These are phyloP conservation scores for Tenthredo livida DNA, from an alignment of 2,888 invertebrate genomes.

Conservation along the genomic window DNA sequence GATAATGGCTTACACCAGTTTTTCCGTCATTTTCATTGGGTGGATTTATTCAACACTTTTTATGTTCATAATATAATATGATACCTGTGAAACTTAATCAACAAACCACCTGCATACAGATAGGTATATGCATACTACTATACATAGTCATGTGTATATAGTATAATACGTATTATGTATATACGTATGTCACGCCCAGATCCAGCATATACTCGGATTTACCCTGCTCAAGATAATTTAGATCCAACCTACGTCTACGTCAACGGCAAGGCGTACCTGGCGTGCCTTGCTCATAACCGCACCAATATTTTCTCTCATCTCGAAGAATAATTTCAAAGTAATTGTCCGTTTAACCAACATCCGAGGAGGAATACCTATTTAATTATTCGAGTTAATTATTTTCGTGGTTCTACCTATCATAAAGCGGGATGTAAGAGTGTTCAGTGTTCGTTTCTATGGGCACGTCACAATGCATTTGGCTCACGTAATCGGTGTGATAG, in stretches of 20 bases:
- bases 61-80: not conserved
- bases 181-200: not conserved
- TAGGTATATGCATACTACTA: too few species aligned
- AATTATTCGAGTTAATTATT: not conserved
- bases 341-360: not conserved
- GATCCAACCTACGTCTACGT: conserved; percentile 27
- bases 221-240: conserved; percentile 49
- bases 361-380: not conserved
- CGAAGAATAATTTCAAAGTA: not conserved
- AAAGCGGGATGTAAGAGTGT: not conserved
- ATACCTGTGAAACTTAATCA: not conserved
- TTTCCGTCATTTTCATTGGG: not conserved
- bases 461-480: not conserved
- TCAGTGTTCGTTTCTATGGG: not conserved
- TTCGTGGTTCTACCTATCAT: not conserved
- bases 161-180: not conserved
- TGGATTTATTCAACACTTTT: not conserved
- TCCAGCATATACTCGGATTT: conserved; percentile 15
- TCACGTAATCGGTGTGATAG: not conserved
- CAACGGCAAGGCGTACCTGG: not conserved
- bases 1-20: not conserved
- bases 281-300: not conserved
- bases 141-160: too few species aligned
- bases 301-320: conserved; percentile 8
- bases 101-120: not conserved